These are phyloP conservation scores for Sarcophaga carnaria DNA, from an alignment of 2,888 invertebrate genomes.

Conservation along the genomic window DNA sequence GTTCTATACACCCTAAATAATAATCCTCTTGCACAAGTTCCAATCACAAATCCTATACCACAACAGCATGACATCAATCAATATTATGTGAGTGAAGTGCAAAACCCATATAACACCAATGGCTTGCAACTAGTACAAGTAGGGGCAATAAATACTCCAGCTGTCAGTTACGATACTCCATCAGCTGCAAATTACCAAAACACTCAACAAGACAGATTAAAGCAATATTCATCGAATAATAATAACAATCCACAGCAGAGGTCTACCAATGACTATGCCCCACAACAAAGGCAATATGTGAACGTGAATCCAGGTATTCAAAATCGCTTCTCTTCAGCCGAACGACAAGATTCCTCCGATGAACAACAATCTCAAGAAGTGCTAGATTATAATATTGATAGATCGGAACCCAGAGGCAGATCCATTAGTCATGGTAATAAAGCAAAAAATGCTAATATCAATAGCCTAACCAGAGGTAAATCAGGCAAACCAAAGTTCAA, in stretches of 20 bases:
- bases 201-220: background rate
- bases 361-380: background rate
- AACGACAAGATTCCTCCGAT: background rate
- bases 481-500: background rate
- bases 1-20: background rate
- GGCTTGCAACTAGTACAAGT: background rate
- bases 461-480: background rate
- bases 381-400: background rate
- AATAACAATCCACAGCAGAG: background rate
- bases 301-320: background rate
- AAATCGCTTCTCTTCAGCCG: background rate
- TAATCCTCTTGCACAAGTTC: constrained; percentile 5
- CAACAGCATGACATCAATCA: background rate
- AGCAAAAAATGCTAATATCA: background rate
- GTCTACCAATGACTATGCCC: background rate
- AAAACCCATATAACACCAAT: background rate
- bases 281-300: background rate
- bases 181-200: background rate
- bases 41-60: background rate
- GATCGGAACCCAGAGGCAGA: background rate
- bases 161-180: background rate
- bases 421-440: background rate
- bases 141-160: background rate
- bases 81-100: too few relatives aligned
- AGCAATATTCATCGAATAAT: background rate